Percentiles rank a stretch among this genome's conserved stretches.
These are phyloP conservation scores for Stratiomys singularior DNA, from an alignment of 2,888 invertebrate species.

Conservation along the genomic window DNA sequence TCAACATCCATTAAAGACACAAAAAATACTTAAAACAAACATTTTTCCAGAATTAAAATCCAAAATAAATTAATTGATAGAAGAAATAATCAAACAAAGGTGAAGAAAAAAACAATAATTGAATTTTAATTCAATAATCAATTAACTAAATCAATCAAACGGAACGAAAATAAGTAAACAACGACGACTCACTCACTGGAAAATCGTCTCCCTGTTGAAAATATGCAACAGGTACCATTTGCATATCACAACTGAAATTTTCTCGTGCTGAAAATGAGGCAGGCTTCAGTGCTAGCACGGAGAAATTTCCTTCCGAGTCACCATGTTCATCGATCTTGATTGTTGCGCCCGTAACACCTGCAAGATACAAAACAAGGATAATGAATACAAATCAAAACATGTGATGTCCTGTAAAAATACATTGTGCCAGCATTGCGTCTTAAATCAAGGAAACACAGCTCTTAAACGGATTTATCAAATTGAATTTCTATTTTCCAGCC, in stretches of 20 bases:
- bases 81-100: not conserved
- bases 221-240: constrained; percentile 86
- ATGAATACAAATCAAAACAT: not conserved
- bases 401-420: not conserved
- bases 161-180: constrained; percentile 55
- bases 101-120: not conserved
- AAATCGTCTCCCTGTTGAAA: constrained; percentile 80
- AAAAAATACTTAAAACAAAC: too few species aligned
- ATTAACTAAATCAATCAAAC: constrained; percentile 15
- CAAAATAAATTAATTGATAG: not conserved
- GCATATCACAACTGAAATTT: constrained; percentile 77
- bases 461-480: too few species aligned
- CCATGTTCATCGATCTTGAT: constrained; percentile 92
- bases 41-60: too few species aligned
- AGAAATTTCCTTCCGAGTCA: constrained; percentile 97
- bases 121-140: not conserved
- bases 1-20: too few species aligned
- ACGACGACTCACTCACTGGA: constrained; percentile 79
- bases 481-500: too few species aligned
- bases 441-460: too few species aligned
- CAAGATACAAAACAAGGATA: not conserved
- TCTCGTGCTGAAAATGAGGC: constrained; percentile 64
- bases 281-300: constrained; percentile 84
- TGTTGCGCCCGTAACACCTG: constrained; percentile 94
- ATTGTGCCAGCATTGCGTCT: too few species aligned